Evolutionary conservation across 2,113 vertebrate species (phyloP).

Genomic region (Barbus barbus): DNA sequence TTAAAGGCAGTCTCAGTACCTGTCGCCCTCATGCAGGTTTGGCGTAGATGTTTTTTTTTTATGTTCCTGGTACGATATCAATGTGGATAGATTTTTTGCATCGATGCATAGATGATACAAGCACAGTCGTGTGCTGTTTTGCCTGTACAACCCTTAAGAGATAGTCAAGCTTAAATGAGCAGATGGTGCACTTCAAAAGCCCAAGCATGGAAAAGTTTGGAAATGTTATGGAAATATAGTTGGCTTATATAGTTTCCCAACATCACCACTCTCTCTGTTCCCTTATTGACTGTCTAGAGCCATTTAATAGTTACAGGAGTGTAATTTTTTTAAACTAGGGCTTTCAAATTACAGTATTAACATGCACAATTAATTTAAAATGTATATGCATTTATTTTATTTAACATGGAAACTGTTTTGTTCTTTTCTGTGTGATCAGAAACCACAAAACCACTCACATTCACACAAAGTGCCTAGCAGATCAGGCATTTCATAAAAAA

Average conservation of each 20-base stretch:
- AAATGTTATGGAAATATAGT: conserved; percentile 36
- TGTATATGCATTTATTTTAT: too few relatives aligned
- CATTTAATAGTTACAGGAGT: not conserved
- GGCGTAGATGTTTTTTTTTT: not conserved
- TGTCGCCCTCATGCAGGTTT: conserved; percentile 24
- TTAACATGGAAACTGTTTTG: not conserved
- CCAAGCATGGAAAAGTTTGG: not conserved
- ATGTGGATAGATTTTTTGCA: conserved; percentile 37
- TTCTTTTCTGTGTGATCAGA: not conserved
- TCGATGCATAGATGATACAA: conserved; percentile 43
- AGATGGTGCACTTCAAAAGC: conserved; percentile 27
- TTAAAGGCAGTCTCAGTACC: not conserved
- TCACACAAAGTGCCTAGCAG: too few relatives aligned
- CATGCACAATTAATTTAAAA: too few relatives aligned
- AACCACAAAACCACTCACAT: too few relatives aligned
- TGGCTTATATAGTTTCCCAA: conserved; percentile 22
- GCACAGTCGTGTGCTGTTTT: conserved; percentile 40
- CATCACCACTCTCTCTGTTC: not conserved
- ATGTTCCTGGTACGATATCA: conserved; percentile 9
- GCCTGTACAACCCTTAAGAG: conserved; percentile 29
- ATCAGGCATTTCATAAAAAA: too few relatives aligned
- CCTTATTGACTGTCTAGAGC: not conserved
- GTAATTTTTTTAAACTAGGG: not conserved
- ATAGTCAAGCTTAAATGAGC: conserved; percentile 50
- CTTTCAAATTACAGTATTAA: not conserved